Evolutionary conservation across 1,140 invertebrate genomes (phyloP).

Genomic region (Arctopsyche grandis): DNA sequence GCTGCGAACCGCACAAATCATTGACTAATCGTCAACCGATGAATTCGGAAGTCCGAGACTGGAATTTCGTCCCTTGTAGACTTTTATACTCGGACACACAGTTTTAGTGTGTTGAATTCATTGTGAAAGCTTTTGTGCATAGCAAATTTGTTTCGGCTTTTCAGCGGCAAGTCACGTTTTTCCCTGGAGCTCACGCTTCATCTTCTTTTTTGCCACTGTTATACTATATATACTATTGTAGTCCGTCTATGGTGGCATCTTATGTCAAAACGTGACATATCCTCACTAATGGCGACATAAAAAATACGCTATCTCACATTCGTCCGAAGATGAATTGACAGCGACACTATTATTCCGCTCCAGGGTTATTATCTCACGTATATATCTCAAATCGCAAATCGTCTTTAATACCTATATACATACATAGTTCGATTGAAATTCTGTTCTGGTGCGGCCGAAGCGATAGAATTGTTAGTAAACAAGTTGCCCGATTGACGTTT

Average conservation of each 20-base stretch:
- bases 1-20: background rate
- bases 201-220: background rate
- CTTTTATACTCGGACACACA: no score
- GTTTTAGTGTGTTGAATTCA: no score
- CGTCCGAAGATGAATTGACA: background rate
- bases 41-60: background rate
- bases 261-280: background rate
- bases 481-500: no score
- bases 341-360: background rate
- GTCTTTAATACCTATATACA: no score
- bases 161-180: conserved; percentile 23
- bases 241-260: background rate
- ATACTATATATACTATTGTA: background rate
- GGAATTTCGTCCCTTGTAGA: background rate
- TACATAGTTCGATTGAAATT: no score
- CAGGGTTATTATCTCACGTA: no score
- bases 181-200: background rate
- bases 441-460: no score
- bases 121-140: no score
- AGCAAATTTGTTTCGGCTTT: background rate
- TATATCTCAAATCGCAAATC: no score
- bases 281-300: background rate
- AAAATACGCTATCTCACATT: background rate
- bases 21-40: background rate
- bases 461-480: no score